A percentile compares a stretch with the other conserved stretches of the same genome.
phyloP scores from a whole-genome alignment of 2,797 vertebrate genomes.

The Danionella dracula region DNA sequence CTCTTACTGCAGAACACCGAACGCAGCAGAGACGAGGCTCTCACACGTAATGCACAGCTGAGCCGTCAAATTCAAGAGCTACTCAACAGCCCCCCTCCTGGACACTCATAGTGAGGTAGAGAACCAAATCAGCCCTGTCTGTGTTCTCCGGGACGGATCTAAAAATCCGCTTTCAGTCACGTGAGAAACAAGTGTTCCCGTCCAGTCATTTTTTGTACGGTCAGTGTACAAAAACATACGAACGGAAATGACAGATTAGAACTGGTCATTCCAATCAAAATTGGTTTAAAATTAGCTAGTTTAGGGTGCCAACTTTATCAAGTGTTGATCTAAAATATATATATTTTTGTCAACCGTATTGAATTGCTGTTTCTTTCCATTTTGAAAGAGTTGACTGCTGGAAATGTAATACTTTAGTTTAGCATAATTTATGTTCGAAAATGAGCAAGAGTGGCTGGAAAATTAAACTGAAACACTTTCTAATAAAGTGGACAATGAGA shows the following conservation, averaged over 20 bases:
- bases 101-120: slow-evolving; percentile 40
- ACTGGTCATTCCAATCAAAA: background rate
- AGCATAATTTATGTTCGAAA: too few species aligned
- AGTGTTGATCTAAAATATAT: background rate
- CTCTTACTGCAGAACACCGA: slow-evolving; percentile 66
- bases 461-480: too few species aligned
- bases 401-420: too few species aligned
- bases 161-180: too few species aligned
- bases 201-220: background rate
- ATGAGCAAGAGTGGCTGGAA: too few species aligned
- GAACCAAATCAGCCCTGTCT: background rate
- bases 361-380: too few species aligned
- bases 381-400: too few species aligned
- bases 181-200: background rate
- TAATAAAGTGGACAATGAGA: too few species aligned
- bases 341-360: too few species aligned
- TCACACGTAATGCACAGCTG: slow-evolving; percentile 73
- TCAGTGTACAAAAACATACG: background rate
- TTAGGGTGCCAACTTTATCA: background rate
- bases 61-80: slow-evolving; percentile 76
- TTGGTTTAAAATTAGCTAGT: background rate
- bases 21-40: slow-evolving; percentile 66
- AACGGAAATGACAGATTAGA: background rate
- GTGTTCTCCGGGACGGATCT: too few species aligned
- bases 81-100: slow-evolving; percentile 27